Evolutionary conservation across 2,888 invertebrate species (phyloP).

Genomic region (Acheta domesticus): DNA sequence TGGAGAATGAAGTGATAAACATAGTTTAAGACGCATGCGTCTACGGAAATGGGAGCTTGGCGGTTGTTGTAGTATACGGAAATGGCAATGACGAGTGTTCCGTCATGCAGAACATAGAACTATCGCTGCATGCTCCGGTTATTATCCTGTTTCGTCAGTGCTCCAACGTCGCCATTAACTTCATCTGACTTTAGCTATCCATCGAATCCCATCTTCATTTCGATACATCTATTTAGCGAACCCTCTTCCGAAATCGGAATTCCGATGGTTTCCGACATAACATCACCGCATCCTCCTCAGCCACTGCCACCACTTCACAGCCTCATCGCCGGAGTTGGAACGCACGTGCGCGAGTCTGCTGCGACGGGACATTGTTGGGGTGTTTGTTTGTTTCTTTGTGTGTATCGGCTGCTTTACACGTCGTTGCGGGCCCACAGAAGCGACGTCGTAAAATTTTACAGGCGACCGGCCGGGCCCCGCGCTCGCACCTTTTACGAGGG

Average conservation of each 20-base stretch:
- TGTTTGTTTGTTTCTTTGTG: slow-evolving; percentile 1
- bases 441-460: slow-evolving; percentile 18
- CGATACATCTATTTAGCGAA: no score
- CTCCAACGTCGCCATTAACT: neutral
- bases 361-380: neutral
- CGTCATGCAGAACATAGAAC: neutral
- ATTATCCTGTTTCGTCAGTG: neutral
- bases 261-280: no score
- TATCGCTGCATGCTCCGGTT: neutral
- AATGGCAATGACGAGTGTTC: neutral
- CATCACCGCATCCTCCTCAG: no score
- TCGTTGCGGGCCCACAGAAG: neutral
- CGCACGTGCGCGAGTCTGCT: neutral
- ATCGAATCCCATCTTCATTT: no score
- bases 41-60: no score
- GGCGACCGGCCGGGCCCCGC: neutral
- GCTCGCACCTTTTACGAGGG: neutral
- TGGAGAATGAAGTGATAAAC: no score
- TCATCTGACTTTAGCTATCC: no score
- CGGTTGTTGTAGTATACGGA: neutral
- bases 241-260: no score
- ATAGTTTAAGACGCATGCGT: no score
- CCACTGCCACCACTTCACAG: neutral
- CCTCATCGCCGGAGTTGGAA: neutral
- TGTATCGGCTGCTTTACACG: neutral